Evolutionary conservation across 2,113 vertebrate genomes (phyloP), one percentile per base, ranked within the genome.

Genomic region (Sinocyclocheilus maitianheensis): DNA sequence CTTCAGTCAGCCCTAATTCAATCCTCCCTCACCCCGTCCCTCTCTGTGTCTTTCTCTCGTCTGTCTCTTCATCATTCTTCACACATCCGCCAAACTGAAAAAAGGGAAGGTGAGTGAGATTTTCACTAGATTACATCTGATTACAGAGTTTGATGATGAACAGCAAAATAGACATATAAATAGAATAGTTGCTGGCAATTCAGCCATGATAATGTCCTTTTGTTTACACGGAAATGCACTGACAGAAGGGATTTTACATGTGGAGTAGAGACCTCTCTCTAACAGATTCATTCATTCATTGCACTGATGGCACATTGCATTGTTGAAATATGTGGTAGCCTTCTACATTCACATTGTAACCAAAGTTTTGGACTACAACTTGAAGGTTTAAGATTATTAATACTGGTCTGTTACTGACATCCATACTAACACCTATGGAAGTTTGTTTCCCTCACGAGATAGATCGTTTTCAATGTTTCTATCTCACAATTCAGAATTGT

Each of bases 1-100:
- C 85, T 88, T 87, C 67, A 75, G 43, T 67, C 51, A 75, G 65
- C 82, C 89, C 85, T 90, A 91, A 85, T 83, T 78, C 86, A 87
- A 86, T 91, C 34, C 85, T 43, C 86, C 79, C 71, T 79, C 81
- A 63, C 63, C 72, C 77, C 65, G 65, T 74, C 65, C 51, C 63
- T 74, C 26, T 46, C 71, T 3, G 72, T 51, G 30, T 69, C 55
- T 58, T 48, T 77, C 75, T 65, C 80, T 60, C 78, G 20, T 69
- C 24, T 40, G 20, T 81, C 82, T 48, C 74, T 80, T 88, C 76
- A 85, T 86, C 83, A 84, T 90, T 90, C 88, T 67, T 71, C 83
- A 53, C 60, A 83, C 71, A 72, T 88, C 81, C 80, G 86, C 77
- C 69, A 55, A 40, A 88, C 87, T 22, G 83, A 76, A 69, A 62